Evolutionary conservation across 2,888 invertebrate species (phyloP).

Genomic region (Pollenia griseotomentosa): DNA sequence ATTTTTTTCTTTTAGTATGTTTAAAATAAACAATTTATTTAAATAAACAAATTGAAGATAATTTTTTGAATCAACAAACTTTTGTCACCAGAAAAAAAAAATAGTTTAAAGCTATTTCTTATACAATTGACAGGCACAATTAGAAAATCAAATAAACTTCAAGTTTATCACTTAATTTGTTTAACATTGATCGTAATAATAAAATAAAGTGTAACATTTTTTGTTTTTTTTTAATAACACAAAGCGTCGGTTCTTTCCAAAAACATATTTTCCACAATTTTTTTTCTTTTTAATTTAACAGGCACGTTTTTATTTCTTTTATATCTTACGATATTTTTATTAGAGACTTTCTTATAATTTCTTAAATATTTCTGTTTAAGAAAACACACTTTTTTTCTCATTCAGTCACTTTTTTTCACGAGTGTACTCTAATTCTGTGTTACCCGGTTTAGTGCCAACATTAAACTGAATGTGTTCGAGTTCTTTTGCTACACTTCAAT

Average conservation of each 20-base stretch:
- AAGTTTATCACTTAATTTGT: conserved; percentile 49
- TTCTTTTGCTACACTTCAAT: conserved; percentile 81
- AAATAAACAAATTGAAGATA: conserved; percentile 34
- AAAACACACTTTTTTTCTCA: conserved; percentile 21
- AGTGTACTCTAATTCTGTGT: conserved; percentile 79
- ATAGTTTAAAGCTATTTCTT: conserved; percentile 79
- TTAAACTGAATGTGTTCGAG: conserved; percentile 84
- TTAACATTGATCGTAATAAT: conserved; percentile 29
- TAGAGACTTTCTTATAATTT: conserved; percentile 10
- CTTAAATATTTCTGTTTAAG: conserved; percentile 11
- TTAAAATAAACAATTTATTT: conserved; percentile 44
- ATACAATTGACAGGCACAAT: conserved; percentile 78
- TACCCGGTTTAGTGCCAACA: conserved; percentile 84
- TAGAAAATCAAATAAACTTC: conserved; percentile 44
- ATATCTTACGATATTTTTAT: neutral
- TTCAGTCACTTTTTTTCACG: conserved; percentile 43
- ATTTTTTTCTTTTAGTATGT: conserved; percentile 39
- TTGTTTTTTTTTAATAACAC: neutral
- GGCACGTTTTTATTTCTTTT: neutral
- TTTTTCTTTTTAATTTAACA: neutral
- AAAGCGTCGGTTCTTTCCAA: conserved; percentile 37
- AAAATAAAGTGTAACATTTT: conserved; percentile 29
- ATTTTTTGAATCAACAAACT: conserved; percentile 56
- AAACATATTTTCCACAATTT: neutral
- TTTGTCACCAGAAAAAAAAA: conserved; percentile 13